Base-by-base conservation (phyloP, 2,113 vertebrate species). In the Microcebus jonahi region DNA sequence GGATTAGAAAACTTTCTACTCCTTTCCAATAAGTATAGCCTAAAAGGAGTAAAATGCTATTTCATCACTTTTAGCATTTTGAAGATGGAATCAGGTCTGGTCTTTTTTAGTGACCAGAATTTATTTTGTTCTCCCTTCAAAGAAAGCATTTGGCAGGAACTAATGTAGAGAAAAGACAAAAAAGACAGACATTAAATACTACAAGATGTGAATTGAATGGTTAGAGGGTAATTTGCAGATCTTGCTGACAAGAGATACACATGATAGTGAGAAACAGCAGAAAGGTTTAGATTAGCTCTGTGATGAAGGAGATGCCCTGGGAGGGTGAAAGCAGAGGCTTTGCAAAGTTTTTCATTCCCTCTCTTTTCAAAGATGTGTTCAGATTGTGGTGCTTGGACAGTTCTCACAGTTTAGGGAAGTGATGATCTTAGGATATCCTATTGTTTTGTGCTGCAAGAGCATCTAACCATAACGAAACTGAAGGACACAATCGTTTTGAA, bases 171-270 rank as follows among this genome's bases (percentile, higher is more conserved):
- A 55, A 34, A 79, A 96, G 48, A 86, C 71, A 59, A 42, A 82
- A 96, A 94, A 95, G 34, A 97, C 50, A 93, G 59, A 42, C 93
- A 87, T 97, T 97, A 76, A 50, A 92, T 81, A 94, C 25, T 94
- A 92, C 77, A 97, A 96, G 89, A 97, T 97, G 61, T 98, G 95
- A 98, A 97, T 57, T 50, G 85, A 97, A 88, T 95, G 71, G 93
- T 97, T 86, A 68, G 89, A 94, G 50, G 59, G 67, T 89, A 70
- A 39, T 98, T 96, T 94, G 86, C 73, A 85, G 96, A 93, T 91
- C 75, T 86, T 95, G 83, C 96, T 97, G 93, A 93, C 94, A 97
- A 89, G 95, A 91, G 39, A 85, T 90, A 81, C 27, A 31, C 8
- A 20, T 63, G 84, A 77, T 91, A 84, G 75, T 95, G 95, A 77